Conservation (phyloP, 2,113 vertebrate species). For the Chlamydotis undulata region DNA sequence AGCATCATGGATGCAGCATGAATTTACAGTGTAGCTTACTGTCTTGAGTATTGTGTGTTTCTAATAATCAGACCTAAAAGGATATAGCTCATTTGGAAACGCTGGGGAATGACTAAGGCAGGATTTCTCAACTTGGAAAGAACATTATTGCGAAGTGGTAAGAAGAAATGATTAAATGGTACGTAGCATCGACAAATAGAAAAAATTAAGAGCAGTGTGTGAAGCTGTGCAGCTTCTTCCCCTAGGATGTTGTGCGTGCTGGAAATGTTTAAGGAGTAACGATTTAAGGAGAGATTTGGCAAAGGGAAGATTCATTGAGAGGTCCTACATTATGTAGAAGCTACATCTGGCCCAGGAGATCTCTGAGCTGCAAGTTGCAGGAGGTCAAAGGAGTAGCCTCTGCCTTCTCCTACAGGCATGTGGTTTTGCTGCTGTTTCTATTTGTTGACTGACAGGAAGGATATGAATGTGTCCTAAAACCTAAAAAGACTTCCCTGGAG, state of each 20-base stretch:
- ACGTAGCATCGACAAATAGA: not conserved
- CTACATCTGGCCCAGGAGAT: not conserved
- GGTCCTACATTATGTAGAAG: not conserved
- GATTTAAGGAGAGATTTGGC: not conserved
- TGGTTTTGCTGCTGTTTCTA: not conserved
- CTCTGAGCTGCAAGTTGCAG: not conserved
- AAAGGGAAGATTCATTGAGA: not conserved
- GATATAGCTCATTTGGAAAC: not conserved
- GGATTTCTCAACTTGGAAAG: not conserved
- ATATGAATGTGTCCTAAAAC: not conserved
- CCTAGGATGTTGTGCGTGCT: not conserved
- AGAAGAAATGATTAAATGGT: not conserved
- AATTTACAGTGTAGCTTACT: not conserved
- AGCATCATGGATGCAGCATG: not conserved
- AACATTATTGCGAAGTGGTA: not conserved
- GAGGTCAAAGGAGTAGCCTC: not conserved
- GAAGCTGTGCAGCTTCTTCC: not conserved
- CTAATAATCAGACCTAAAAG: not conserved
- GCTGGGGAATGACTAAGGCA: not conserved
- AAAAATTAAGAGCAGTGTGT: not conserved
- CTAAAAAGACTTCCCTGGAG: not conserved
- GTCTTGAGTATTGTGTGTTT: not conserved
- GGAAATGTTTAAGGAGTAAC: rapidly evolving
- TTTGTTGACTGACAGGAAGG: not conserved
- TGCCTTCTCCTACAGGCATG: not conserved